These are phyloP conservation scores for Tiaroga cobitis DNA, from an alignment of 2,797 vertebrate species.

Conservation along the genomic window DNA sequence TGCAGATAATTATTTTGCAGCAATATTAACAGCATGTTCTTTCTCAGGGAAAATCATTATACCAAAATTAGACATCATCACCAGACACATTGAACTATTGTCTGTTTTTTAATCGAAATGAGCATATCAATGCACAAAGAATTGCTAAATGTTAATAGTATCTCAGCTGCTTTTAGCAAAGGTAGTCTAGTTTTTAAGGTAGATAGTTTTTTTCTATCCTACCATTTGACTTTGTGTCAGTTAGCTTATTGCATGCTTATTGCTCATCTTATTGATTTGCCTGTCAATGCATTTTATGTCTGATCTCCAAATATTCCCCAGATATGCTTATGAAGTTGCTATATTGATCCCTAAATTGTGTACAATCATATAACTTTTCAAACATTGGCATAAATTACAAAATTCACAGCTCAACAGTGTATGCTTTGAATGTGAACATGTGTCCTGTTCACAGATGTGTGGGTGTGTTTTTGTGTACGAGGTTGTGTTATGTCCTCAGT, in stretches of 20 bases:
- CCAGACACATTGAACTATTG: constrained; percentile 12
- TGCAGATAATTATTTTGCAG: constrained; percentile 20
- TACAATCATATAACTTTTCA: not conserved
- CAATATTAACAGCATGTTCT: not conserved
- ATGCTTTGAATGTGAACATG: not conserved
- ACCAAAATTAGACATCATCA: constrained; percentile 1
- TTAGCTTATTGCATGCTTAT: not conserved
- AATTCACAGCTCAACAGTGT: no score
- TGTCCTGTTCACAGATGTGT: not conserved
- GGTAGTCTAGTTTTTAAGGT: no score
- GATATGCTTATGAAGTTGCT: not conserved
- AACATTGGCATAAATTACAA: not conserved
- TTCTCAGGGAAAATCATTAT: constrained; percentile 16
- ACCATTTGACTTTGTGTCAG: not conserved
- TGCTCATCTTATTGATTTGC: not conserved
- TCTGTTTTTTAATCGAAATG: constrained; percentile 21
- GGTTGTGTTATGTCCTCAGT: constrained; percentile 25
- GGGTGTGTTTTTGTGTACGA: constrained; percentile 16
- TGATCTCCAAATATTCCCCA: constrained; percentile 5
- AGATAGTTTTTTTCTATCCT: not conserved
- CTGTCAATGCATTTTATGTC: not conserved
- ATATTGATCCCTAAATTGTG: not conserved
- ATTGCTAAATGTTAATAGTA: not conserved
- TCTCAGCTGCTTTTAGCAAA: not conserved
- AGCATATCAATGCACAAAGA: not conserved